Percentiles rank a stretch among this genome's conserved stretches.
phyloP scores from a whole-genome alignment of 2,113 vertebrate genomes.

The Lepidothrix coronata region DNA sequence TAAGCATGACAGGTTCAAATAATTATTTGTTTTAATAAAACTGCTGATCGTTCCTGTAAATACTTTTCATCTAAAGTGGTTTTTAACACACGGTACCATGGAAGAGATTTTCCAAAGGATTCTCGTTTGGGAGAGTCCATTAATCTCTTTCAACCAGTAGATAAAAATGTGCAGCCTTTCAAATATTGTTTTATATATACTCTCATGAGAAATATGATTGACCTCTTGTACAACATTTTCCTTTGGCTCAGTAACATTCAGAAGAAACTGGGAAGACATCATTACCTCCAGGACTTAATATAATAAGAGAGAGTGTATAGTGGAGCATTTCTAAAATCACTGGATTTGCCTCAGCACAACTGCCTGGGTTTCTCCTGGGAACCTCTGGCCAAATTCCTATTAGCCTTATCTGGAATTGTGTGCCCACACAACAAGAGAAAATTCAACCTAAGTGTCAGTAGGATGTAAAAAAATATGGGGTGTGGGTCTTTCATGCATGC shows the following conservation, averaged over 20 bases:
- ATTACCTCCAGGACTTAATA: background rate
- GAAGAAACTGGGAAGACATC: background rate
- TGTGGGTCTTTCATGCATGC: background rate
- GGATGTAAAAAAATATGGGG: background rate
- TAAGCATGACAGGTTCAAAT: background rate
- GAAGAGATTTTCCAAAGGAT: background rate
- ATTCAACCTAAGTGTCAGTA: background rate
- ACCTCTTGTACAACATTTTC: background rate
- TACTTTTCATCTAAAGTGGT: background rate
- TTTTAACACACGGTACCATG: background rate
- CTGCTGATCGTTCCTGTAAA: background rate
- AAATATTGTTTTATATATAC: background rate
- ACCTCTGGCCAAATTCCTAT: background rate
- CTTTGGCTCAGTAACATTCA: background rate
- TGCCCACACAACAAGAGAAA: background rate
- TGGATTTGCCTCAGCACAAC: background rate
- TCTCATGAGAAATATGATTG: background rate
- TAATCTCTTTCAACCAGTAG: background rate
- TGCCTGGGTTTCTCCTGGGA: background rate
- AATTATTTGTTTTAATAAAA: background rate
- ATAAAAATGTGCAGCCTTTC: background rate
- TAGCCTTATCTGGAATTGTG: background rate
- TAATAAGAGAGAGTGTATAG: background rate
- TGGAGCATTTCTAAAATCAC: background rate
- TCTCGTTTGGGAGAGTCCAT: background rate